A percentile compares a stretch with the other conserved stretches of the same genome.
Conservation (phyloP, 2,113 vertebrate genomes). For the Ondatra zibethicus region DNA sequence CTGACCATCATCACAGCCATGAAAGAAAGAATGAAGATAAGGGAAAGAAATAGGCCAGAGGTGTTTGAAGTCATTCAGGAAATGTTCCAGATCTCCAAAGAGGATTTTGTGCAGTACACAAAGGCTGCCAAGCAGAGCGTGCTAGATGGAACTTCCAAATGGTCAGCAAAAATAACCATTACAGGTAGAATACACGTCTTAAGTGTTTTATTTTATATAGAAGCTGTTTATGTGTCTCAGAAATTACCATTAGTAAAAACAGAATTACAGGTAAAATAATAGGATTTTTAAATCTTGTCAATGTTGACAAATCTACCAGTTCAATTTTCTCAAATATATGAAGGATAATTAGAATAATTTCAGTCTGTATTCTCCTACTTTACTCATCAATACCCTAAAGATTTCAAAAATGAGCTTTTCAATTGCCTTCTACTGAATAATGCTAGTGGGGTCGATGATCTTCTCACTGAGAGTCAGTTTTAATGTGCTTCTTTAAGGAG, state of each 20-base stretch:
- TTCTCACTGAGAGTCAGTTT: background rate
- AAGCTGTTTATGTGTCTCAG: background rate
- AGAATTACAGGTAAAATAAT: background rate
- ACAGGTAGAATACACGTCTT: slow-evolving; percentile 89
- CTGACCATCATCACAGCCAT: slow-evolving; percentile 99
- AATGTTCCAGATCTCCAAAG: slow-evolving; percentile 95
- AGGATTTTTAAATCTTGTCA: background rate
- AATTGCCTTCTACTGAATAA: background rate
- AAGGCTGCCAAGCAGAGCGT: slow-evolving; percentile 97
- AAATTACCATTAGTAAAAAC: background rate
- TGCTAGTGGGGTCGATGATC: background rate
- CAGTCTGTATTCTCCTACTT: background rate
- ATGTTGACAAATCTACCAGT: background rate
- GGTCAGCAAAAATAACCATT: slow-evolving; percentile 98
- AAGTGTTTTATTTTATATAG: background rate
- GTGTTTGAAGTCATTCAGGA: slow-evolving; percentile 98
- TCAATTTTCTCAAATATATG: slow-evolving; percentile 28
- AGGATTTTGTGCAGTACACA: slow-evolving; percentile 93
- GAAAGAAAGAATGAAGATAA: slow-evolving; percentile 99
- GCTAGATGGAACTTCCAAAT: slow-evolving; percentile 98
- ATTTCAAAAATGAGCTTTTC: background rate
- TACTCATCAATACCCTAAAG: background rate
- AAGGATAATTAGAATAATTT: background rate
- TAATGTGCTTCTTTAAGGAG: slow-evolving; percentile 3
- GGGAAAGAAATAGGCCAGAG: slow-evolving; percentile 96